Conservation (phyloP, 2,888 invertebrate species). For the Ecdyonurus torrentis region DNA sequence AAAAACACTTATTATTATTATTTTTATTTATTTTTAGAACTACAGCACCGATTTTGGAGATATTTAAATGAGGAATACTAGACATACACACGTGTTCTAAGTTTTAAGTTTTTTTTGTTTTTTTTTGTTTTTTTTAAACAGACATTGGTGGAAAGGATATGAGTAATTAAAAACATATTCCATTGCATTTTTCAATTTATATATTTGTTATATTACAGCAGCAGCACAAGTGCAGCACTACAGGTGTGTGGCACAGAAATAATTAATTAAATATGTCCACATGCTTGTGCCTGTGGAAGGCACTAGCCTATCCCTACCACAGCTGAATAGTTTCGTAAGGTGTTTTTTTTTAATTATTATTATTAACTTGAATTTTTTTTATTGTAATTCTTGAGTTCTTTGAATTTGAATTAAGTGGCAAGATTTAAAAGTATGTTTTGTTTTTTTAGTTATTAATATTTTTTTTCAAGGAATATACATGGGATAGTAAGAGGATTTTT, state of each 20-base stretch:
- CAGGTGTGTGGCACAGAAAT: constrained; percentile 1
- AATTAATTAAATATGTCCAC: neutral
- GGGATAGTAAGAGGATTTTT: neutral
- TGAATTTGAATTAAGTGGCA: neutral
- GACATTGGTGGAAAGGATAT: no score
- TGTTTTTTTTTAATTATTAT: neutral
- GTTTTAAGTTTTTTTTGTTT: no score
- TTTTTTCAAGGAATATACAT: neutral
- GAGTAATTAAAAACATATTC: no score
- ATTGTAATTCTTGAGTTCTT: neutral
- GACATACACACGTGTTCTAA: no score
- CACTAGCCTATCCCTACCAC: neutral
- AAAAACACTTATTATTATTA: no score
- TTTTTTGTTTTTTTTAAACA: no score
- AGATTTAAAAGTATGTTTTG: neutral
- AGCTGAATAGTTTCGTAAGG: neutral
- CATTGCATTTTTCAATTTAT: constrained; percentile 6
- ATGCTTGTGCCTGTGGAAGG: no score
- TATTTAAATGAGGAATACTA: no score
- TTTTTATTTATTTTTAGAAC: no score
- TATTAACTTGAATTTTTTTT: neutral
- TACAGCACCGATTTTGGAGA: no score
- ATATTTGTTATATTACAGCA: constrained; percentile 9
- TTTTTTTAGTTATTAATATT: no score
- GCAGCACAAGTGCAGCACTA: constrained; percentile 11